A percentile compares a stretch with the other conserved stretches of the same genome.
Conservation (phyloP, 2,888 invertebrate genomes). For the Rhingia rostrata region DNA sequence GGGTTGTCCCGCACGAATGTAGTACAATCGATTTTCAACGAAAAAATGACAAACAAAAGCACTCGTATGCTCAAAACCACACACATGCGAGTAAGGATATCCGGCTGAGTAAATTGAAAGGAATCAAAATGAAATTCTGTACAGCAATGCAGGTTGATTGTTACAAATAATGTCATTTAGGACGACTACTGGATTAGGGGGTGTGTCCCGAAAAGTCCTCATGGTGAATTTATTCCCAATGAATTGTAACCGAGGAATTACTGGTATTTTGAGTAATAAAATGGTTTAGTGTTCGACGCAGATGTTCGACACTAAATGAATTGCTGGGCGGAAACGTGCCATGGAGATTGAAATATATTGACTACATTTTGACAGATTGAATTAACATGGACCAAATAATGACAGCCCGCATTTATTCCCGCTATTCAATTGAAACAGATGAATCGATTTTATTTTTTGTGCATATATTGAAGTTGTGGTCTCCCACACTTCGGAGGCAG, state of each 20-base stretch:
- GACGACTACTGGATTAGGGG: slow-evolving; percentile 8
- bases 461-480: too few relatives aligned
- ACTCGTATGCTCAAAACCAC: background rate
- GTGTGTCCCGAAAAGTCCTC: slow-evolving; percentile 18
- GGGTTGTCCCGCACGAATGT: slow-evolving; percentile 21
- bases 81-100: slow-evolving; percentile 34
- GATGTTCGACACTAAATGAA: slow-evolving; percentile 9
- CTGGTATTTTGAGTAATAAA: background rate
- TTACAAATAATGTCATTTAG: slow-evolving; percentile 17
- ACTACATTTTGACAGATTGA: too few relatives aligned
- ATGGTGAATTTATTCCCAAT: slow-evolving; percentile 3
- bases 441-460: too few relatives aligned
- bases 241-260: background rate
- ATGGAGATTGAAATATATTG: background rate
- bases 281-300: background rate
- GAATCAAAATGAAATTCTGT: background rate
- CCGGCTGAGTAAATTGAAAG: background rate
- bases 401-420: too few relatives aligned
- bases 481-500: too few relatives aligned
- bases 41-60: background rate
- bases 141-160: slow-evolving; percentile 45
- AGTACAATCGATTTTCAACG: slow-evolving; percentile 9
- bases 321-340: background rate
- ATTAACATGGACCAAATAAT: too few relatives aligned
- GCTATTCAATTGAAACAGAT: too few relatives aligned